phyloP scores from a whole-genome alignment of 2,888 invertebrate genomes.

The Cephalotes varians region DNA sequence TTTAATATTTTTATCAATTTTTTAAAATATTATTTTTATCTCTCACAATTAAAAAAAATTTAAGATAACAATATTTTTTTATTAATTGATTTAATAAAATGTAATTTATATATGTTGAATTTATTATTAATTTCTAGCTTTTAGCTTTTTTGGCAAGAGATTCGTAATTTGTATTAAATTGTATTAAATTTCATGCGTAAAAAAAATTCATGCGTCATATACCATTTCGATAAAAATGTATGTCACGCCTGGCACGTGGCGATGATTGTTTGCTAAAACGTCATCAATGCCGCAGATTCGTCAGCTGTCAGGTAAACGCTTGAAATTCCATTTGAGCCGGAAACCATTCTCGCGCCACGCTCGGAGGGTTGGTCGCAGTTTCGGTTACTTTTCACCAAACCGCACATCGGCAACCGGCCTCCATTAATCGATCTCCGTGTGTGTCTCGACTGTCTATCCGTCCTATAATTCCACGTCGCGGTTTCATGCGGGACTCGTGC shows the following conservation, averaged over 20 bases:
- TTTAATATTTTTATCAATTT: no score
- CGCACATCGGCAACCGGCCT: conserved; percentile 76
- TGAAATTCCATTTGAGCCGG: conserved; percentile 50
- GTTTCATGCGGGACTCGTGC: conserved; percentile 75
- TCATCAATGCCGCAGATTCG: conserved; percentile 25
- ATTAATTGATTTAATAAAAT: no score
- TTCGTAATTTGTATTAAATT: neutral
- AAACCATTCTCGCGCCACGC: conserved; percentile 40
- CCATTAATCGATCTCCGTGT: conserved; percentile 80
- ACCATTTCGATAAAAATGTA: conserved; percentile 27
- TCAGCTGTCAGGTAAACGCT: conserved; percentile 48
- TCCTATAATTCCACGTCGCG: conserved; percentile 79
- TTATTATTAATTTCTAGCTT: neutral
- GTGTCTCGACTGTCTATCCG: conserved; percentile 61
- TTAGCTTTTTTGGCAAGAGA: neutral
- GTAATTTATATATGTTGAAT: neutral
- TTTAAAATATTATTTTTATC: no score
- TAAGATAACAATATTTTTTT: no score
- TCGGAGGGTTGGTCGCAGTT: conserved; percentile 37
- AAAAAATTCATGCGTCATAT: no score
- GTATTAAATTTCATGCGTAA: neutral
- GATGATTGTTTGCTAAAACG: conserved; percentile 33
- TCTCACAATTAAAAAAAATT: no score
- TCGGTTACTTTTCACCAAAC: conserved; percentile 70
- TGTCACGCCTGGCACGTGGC: neutral